Evolutionary conservation across 2,797 vertebrate genomes (phyloP), one percentile per base, ranked within the genome.

Genomic region (Mionectes olivaceus): DNA sequence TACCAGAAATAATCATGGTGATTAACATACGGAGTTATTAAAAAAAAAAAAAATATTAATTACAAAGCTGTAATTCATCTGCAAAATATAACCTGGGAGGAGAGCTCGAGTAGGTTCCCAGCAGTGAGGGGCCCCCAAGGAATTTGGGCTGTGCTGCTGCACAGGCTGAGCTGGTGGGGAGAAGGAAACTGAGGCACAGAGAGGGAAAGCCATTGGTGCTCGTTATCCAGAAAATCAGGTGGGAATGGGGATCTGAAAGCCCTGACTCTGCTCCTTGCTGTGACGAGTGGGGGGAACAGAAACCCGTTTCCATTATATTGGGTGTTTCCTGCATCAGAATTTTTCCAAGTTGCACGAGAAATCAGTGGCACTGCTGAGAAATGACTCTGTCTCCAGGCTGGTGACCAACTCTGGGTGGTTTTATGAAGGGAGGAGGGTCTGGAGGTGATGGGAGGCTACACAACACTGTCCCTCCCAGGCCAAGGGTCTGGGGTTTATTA

Each of bases 1-100:
- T 95, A 95, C 92, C 78, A 92, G 95, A 95, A 97, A 97, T 96
- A 96, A 96, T 93, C 5, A 33, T 28, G 41, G 85, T 96, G 96
- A 97, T 97, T 96, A 96, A 92, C 91, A 95, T 67, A 89, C 4
- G 88, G 92, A 88, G 83, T 87, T 89, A 87, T 71, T 28, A 27
- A 81, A 57, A 52, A 59, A 30, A 5, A 83, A 52, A 67, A 10
- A 3, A 88, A 97, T 94, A 96, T 90, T 79, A 95, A 97, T 96
- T 96, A 94, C 83, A 46, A 90, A 93, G 87, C 94, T 44, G 77
- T 86, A 92, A 93, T 80, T 97, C 89, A 87, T 75, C 57, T 82
- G 87, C 76, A 83, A 59, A 87, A 84, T 78, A 41, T 1, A 59
- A 52, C 30, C 60, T 39, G 3, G 0, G 44, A 47, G 79, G 49